Conservation (phyloP, 1,140 invertebrate genomes). For the Chrysoperla carnea region DNA sequence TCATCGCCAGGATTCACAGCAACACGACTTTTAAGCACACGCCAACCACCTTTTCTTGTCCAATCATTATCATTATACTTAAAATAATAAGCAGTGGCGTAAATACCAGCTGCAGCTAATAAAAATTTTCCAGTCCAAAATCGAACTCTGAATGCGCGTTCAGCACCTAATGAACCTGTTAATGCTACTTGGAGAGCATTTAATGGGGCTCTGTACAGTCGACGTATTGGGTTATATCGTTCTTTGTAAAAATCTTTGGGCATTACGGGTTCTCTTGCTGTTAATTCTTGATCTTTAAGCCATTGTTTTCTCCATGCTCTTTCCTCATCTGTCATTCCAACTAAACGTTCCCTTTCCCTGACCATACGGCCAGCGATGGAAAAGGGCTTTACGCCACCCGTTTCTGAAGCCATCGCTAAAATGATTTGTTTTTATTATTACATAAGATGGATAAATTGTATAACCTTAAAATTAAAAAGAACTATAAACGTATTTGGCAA, state of each 20-base stretch:
- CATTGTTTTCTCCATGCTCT: conserved; percentile 65
- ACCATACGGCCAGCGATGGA: conserved; percentile 52
- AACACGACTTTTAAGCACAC: conserved; percentile 28
- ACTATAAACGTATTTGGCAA: too few relatives aligned
- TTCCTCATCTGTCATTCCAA: conserved; percentile 70
- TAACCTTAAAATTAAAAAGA: too few relatives aligned
- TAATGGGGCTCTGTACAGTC: conserved; percentile 52
- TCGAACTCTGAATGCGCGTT: conserved; percentile 31
- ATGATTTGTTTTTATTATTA: too few relatives aligned
- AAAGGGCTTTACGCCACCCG: conserved; percentile 48
- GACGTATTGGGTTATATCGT: conserved; percentile 57
- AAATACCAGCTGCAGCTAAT: conserved; percentile 27
- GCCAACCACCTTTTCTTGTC: conserved; percentile 50
- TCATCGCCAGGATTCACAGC: conserved; percentile 41
- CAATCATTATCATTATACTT: conserved; percentile 66
- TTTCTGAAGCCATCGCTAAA: conserved; percentile 22
- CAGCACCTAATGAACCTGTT: conserved; percentile 32
- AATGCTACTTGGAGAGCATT: conserved; percentile 39
- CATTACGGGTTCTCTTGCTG: conserved; percentile 47
- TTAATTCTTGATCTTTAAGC: conserved; percentile 62
- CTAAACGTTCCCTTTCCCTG: conserved; percentile 52
- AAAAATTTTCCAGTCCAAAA: conserved; percentile 42
- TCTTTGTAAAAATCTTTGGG: conserved; percentile 46
- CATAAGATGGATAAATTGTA: too few relatives aligned
- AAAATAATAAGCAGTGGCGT: conserved; percentile 46